Evolutionary conservation across 2,113 vertebrate genomes (phyloP).

Genomic region (Onychostoma macrolepis): DNA sequence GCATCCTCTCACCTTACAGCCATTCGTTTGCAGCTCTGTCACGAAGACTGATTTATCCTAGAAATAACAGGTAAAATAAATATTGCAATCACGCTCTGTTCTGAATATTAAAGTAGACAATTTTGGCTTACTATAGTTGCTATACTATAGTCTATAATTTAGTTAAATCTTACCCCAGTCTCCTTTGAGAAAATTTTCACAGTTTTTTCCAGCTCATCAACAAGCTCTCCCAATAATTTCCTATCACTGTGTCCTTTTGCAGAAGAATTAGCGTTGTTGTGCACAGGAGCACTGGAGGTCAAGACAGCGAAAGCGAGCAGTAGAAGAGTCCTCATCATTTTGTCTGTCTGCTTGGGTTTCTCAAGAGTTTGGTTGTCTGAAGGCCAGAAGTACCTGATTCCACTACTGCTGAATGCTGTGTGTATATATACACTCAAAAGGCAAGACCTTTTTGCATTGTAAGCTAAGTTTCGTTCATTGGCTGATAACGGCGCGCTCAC

Average conservation of each 20-base stretch:
- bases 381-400: not conserved
- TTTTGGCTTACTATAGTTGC: not conserved
- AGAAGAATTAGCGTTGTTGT: not conserved
- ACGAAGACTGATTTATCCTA: not conserved
- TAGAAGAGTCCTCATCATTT: constrained; percentile 35
- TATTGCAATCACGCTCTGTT: not conserved
- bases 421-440: constrained; percentile 28
- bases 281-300: accelerated
- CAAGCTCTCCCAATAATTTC: not conserved
- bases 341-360: not conserved
- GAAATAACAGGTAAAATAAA: not conserved
- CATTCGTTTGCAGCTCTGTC: accelerated
- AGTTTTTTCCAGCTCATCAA: not conserved
- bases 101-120: not conserved
- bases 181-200: accelerated
- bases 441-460: constrained; percentile 24
- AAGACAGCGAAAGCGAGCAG: constrained; percentile 10
- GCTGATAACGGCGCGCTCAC: not conserved
- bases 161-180: not conserved
- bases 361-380: not conserved
- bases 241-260: not conserved
- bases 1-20: not conserved
- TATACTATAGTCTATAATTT: not conserved
- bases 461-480: constrained; percentile 20
- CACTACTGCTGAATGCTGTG: not conserved